Evolutionary conservation across 2,113 vertebrate species (phyloP).

Genomic region (Furnarius figulus): DNA sequence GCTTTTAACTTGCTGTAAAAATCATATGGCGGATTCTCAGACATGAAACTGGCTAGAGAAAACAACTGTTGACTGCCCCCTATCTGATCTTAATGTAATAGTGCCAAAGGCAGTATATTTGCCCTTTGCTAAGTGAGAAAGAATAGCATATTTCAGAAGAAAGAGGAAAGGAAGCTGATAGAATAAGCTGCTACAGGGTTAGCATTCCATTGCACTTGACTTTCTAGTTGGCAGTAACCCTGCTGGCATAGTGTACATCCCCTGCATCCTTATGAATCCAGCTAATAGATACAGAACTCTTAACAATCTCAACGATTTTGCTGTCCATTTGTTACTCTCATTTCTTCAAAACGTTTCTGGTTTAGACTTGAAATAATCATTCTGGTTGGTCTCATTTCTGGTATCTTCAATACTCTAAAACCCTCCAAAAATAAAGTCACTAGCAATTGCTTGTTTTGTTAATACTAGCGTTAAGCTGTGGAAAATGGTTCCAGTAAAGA

Average conservation of each 20-base stretch:
- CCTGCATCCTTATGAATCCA: not conserved
- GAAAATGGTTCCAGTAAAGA: not conserved
- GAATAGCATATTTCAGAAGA: not conserved
- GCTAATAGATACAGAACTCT: not conserved
- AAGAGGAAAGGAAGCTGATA: not conserved
- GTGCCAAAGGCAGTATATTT: not conserved
- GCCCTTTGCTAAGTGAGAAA: not conserved
- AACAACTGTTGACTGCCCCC: not conserved
- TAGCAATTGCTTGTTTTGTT: not conserved
- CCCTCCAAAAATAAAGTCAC: not conserved
- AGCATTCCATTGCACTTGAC: not conserved
- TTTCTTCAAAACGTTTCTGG: not conserved
- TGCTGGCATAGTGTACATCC: not conserved
- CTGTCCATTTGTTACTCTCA: not conserved
- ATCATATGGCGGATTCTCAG: not conserved
- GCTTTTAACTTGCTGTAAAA: not conserved
- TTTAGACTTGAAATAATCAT: not conserved
- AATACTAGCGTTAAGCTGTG: not conserved
- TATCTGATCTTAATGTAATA: not conserved
- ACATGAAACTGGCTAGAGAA: not conserved
- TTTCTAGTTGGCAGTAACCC: not conserved
- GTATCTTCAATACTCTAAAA: not conserved
- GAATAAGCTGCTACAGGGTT: not conserved
- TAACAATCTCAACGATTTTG: not conserved
- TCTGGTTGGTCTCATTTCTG: not conserved